These are phyloP conservation scores for Boulengerochromis microlepis DNA, from an alignment of 2,113 vertebrate species.

Conservation along the genomic window DNA sequence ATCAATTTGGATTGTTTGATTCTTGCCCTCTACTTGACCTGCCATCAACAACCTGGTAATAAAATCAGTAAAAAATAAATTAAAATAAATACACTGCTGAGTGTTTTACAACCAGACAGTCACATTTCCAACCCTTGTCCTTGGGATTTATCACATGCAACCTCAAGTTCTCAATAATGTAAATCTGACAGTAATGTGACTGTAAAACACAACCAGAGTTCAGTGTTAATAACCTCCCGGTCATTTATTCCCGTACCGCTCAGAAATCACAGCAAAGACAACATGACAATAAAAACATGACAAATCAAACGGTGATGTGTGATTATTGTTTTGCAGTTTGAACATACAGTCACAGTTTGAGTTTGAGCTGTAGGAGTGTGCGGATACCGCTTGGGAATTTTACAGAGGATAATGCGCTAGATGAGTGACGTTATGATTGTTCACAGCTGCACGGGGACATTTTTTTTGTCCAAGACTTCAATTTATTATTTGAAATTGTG, in stretches of 20 bases:
- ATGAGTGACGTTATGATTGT: slow-evolving; percentile 5
- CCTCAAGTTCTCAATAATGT: background rate
- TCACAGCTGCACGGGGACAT: background rate
- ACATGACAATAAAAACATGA: background rate
- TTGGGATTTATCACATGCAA: slow-evolving; percentile 9
- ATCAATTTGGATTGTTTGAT: background rate
- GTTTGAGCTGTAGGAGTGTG: background rate
- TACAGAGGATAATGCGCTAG: background rate
- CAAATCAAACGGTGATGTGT: background rate
- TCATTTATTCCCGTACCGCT: background rate
- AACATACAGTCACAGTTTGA: background rate
- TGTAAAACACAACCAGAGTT: slow-evolving; percentile 19
- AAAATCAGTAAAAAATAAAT: background rate
- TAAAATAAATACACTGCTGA: background rate
- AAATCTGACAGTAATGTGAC: background rate
- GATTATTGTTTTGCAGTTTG: background rate
- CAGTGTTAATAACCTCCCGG: slow-evolving; percentile 11
- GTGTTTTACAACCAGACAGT: slow-evolving; percentile 17
- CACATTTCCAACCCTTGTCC: background rate
- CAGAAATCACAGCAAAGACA: slow-evolving; percentile 1
- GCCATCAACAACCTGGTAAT: background rate
- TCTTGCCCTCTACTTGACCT: background rate
- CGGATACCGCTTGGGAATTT: background rate
- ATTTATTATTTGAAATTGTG: slow-evolving; percentile 37
- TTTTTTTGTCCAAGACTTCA: slow-evolving; percentile 10